Evolutionary conservation across 1,140 invertebrate genomes (phyloP), one percentile per base, ranked within the genome.

Genomic region (Drosophila funebris): DNA sequence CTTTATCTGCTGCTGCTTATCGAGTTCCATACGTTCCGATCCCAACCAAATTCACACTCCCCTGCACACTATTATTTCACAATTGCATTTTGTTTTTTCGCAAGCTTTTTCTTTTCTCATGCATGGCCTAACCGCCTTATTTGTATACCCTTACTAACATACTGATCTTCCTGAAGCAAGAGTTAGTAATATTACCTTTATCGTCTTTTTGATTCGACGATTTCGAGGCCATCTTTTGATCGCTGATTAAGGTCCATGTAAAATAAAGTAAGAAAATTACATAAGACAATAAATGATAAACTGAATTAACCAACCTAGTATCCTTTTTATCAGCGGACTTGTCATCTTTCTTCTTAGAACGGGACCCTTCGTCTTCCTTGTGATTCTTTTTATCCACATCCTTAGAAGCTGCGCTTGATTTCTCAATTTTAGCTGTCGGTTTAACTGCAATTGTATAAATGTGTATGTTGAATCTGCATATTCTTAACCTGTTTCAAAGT

Each of bases 41-140:
- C 20, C 83, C 76, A 83, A 83, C 66, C 87, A 90, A 90, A 90
- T 90, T 83, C 87, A 90, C 87, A 90, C 78, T 90, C 79, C 87
- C 87, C 90, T 76, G 71, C 70, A 56, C 33, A 68, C 36, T 67
- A 6, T 56, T 56, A 31, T 66, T 33, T 53, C 43, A 74, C 72
- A 61, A 50, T 60, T 52, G 66, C 66, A 61, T 73, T 62, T 57
- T 60, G 46, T 62, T 68, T 64, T 73, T 57, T 57, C 29, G 56
- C 73, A 78, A 76, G 29, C 48, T 44, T 76, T 60, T 57, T 52
- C 37, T 67, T 56, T 48, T 39, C 31, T 77, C 63, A 56, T 82
- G 82, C 77, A 74, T 72, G 36, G 39, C 33, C 75, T 69, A 70
- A 66, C 31, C 43, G 39, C 63, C 73, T 70, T 56, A 58, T 44